phyloP scores from a whole-genome alignment of 2,797 vertebrate genomes.

The Silurus aristotelis region DNA sequence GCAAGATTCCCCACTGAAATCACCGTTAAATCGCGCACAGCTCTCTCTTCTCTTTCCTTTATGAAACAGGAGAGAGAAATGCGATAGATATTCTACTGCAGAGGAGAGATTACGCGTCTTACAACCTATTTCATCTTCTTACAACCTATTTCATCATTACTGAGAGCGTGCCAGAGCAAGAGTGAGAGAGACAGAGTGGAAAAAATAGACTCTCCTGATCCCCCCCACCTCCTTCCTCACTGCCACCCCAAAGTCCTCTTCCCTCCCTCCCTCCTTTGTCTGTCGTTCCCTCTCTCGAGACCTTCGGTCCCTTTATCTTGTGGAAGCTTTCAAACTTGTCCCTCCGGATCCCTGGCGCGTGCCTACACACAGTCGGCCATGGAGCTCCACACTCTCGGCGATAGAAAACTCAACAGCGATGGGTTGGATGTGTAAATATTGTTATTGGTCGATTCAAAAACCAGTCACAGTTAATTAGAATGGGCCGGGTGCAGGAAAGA shows the following conservation, averaged over 20 bases:
- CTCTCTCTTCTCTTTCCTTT: conserved; percentile 48
- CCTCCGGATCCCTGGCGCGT: conserved; percentile 23
- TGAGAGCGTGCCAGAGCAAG: conserved; percentile 43
- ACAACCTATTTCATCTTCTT: conserved; percentile 69
- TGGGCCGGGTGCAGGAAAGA: not conserved
- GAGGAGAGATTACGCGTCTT: conserved; percentile 72
- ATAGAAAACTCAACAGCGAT: not conserved
- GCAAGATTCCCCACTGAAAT: conserved; percentile 40
- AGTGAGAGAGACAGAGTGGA: conserved; percentile 41
- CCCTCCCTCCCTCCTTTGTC: conserved; percentile 37
- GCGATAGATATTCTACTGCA: conserved; percentile 62
- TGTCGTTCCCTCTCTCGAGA: conserved; percentile 56
- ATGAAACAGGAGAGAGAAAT: conserved; percentile 43
- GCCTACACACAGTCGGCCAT: conserved; percentile 25
- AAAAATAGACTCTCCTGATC: conserved; percentile 71
- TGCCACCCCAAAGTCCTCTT: conserved; percentile 45
- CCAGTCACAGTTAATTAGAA: conserved; percentile 3
- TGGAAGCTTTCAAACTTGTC: conserved; percentile 37
- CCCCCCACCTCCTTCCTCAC: conserved; percentile 46
- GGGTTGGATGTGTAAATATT: not conserved
- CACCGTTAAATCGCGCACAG: conserved; percentile 32
- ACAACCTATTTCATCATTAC: conserved; percentile 82
- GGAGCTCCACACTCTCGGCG: not conserved
- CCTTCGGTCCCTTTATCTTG: conserved; percentile 31
- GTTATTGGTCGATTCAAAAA: conserved; percentile 20